A percentile compares a stretch with the other conserved stretches of the same genome.
Conservation (phyloP, 2,888 invertebrate species). For the Epirrhoe tristata region DNA sequence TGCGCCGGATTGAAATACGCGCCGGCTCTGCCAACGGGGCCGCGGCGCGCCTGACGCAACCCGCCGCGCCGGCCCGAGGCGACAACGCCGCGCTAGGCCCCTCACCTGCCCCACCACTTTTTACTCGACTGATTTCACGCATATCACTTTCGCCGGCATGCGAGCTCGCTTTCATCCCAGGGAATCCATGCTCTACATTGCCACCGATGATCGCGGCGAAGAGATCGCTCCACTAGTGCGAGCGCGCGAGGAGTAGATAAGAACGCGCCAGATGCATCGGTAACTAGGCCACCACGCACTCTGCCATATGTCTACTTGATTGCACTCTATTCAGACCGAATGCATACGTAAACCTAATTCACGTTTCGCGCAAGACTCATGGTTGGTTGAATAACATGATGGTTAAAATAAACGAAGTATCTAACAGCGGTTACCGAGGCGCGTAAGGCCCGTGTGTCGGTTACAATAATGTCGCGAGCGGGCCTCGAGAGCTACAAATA, state of each 20-base stretch:
- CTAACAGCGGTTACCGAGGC: conserved; percentile 60
- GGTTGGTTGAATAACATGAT: conserved; percentile 38
- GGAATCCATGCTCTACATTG: conserved; percentile 63
- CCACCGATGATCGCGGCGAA: conserved; percentile 26
- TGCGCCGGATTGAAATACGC: conserved; percentile 81
- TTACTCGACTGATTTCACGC: conserved; percentile 70
- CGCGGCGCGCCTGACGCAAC: conserved; percentile 68
- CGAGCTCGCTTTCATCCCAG: conserved; percentile 73
- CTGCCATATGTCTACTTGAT: conserved; percentile 70
- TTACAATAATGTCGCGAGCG: conserved; percentile 80
- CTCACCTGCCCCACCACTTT: conserved; percentile 69
- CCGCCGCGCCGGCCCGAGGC: conserved; percentile 35
- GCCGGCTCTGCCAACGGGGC: conserved; percentile 73
- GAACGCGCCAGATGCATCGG: conserved; percentile 71
- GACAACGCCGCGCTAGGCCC: conserved; percentile 44
- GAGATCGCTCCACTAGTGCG: conserved; percentile 47
- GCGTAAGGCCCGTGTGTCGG: conserved; percentile 72
- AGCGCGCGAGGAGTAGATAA: conserved; percentile 61
- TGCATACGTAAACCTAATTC: conserved; percentile 30
- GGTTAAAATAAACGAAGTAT: conserved; percentile 53
- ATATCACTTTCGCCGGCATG: conserved; percentile 77
- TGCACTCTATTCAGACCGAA: conserved; percentile 57
- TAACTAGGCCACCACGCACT: conserved; percentile 76
- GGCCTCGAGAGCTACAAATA: conserved; percentile 83
- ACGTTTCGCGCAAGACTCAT: conserved; percentile 31